Evolutionary conservation across 2,888 invertebrate genomes (phyloP), one percentile per base, ranked within the genome.

Genomic region (Hypsopygia costalis): DNA sequence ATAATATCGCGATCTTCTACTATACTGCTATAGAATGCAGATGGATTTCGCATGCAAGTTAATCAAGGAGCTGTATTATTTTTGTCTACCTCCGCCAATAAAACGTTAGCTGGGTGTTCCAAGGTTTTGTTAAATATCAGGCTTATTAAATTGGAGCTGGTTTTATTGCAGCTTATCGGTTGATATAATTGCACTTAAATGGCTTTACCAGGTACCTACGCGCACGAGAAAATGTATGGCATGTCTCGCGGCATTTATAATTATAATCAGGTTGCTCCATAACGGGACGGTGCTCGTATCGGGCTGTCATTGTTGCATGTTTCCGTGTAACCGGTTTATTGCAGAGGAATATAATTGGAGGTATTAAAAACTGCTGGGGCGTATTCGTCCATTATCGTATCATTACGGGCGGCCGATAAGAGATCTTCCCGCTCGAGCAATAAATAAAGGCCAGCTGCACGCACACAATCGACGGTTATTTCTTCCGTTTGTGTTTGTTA

Each of bases 401-500:
- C 54, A 67, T 70, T 62, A 68, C 58, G 59, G 53, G 57, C 66
- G 67, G 62, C 60, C 4, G 20, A 30, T 21, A 29, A 9, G 8
- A 10, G 10, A 37, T 37, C 11, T 16, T 16, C 16, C 4, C 16
- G 16, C 16, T 30, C 30, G 10, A 7, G 58, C 57, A 62, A 58
- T 64, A 62, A 69, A 62, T 56, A 51, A 21, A 28, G n/a, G 34
- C 60, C 58, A 62, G 46, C 52, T 62, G 63, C 55, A 12, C 6
- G 58, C 47, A 47, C 54, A 62, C 62, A 63, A 60, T 62, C 54
- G 55, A 16, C 16, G 2, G 52, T 60, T 47, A 64, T 64, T 68
- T 67, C 62, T 68, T 61, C 51, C 69, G 65, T 74, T 74, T 73
- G 61, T 69, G 63, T 79, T 77, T 72, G 69, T 73, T 76, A 78